Conservation (phyloP, 2,888 invertebrate genomes). For the Lasioglossum lativentre region DNA sequence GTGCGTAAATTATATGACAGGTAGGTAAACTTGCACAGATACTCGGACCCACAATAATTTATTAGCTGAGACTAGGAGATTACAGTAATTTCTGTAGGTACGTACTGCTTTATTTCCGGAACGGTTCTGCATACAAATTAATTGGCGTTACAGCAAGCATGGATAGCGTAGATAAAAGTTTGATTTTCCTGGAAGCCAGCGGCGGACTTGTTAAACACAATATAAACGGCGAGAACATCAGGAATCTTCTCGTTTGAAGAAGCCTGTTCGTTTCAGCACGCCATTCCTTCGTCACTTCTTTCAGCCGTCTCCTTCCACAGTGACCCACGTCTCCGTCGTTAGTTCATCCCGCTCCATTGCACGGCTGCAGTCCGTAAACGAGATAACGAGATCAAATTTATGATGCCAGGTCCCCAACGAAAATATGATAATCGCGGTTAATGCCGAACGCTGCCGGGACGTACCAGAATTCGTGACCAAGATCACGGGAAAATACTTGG, state of each 20-base stretch:
- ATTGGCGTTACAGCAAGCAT: background rate
- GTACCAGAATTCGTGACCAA: conserved; percentile 55
- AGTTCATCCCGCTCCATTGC: conserved; percentile 71
- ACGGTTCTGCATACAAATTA: background rate
- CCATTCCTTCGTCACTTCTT: conserved; percentile 56
- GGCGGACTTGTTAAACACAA: background rate
- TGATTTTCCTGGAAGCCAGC: conserved; percentile 9
- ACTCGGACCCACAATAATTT: background rate
- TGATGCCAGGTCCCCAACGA: conserved; percentile 82
- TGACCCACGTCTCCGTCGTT: conserved; percentile 63
- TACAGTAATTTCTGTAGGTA: background rate
- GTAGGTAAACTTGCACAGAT: background rate
- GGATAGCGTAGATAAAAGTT: background rate
- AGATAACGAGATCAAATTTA: conserved; percentile 85
- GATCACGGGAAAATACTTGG: conserved; percentile 35
- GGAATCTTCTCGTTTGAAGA: conserved; percentile 41
- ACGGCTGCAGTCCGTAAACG: conserved; percentile 81
- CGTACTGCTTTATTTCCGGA: background rate
- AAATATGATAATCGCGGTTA: conserved; percentile 84
- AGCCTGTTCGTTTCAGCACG: conserved; percentile 45
- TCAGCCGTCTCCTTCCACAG: conserved; percentile 49
- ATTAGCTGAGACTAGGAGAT: background rate
- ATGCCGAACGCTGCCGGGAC: conserved; percentile 76
- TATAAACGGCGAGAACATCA: conserved; percentile 8
- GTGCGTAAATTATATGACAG: background rate